Conservation (phyloP, 1,140 invertebrate genomes). For the Cyphomyrmex costatus region DNA sequence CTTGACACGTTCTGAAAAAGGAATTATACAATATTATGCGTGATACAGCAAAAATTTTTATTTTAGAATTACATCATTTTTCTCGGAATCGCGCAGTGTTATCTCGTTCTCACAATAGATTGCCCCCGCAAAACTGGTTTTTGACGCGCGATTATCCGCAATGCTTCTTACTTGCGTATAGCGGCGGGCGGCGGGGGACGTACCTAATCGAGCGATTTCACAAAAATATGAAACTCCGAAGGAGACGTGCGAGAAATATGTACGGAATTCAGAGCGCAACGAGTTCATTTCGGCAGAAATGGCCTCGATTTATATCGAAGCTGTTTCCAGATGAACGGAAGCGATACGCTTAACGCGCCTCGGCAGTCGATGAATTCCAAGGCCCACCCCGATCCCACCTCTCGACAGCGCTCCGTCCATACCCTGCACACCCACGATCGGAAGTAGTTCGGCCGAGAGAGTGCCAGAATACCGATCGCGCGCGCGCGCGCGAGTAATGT, state of each 20-base stretch:
- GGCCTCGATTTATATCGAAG: constrained; percentile 63
- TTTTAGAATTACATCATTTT: not conserved
- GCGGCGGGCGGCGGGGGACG: not conserved
- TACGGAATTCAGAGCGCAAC: constrained; percentile 52
- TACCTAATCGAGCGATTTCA: constrained; percentile 48
- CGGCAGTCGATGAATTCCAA: constrained; percentile 66
- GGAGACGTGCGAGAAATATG: constrained; percentile 52
- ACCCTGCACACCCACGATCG: constrained; percentile 17
- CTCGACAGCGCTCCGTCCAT: not conserved
- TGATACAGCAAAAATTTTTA: not conserved
- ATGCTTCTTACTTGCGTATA: not conserved
- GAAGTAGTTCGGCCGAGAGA: constrained; percentile 62
- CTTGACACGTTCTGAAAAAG: not conserved
- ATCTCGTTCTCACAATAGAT: constrained; percentile 25
- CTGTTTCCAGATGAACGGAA: constrained; percentile 66
- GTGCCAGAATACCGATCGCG: constrained; percentile 59
- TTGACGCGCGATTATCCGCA: constrained; percentile 1
- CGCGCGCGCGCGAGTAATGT: constrained; percentile 41
- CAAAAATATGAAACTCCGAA: constrained; percentile 58
- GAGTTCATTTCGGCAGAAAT: constrained; percentile 63
- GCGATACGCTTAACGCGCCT: constrained; percentile 64
- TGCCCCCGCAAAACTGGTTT: constrained; percentile 20
- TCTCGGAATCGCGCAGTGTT: not conserved
- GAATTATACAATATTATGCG: not conserved
- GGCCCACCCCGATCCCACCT: not conserved